These are phyloP conservation scores for Scaeva pyrastri DNA, from an alignment of 2,888 invertebrate species.

Conservation along the genomic window DNA sequence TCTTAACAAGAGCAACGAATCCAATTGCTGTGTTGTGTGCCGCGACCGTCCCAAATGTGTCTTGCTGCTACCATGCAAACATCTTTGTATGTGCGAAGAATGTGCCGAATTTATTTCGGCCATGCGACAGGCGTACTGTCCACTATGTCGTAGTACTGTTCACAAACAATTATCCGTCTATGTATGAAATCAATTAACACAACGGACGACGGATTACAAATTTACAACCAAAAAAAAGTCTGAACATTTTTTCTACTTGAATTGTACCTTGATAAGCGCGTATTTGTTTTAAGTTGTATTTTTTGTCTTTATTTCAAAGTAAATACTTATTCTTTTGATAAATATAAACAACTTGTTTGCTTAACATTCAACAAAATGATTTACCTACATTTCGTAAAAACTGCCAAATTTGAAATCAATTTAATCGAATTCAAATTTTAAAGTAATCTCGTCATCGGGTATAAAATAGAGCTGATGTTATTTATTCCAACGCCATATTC, in stretches of 20 bases:
- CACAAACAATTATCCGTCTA: slow-evolving; percentile 66
- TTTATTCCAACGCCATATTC: no score
- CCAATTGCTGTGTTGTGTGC: slow-evolving; percentile 77
- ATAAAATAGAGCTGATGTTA: no score
- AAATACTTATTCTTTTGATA: slow-evolving; percentile 34
- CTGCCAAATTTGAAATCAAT: no score
- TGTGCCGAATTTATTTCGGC: slow-evolving; percentile 74
- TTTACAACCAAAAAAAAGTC: slow-evolving; percentile 54
- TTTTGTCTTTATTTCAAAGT: not conserved
- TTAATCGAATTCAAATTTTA: no score
- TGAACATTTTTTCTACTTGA: slow-evolving; percentile 39
- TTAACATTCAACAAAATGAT: no score
- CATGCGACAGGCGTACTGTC: slow-evolving; percentile 72
- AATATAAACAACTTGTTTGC: no score
- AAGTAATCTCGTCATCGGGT: no score
- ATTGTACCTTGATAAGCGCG: slow-evolving; percentile 11
- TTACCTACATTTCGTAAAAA: no score
- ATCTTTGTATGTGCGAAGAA: slow-evolving; percentile 78
- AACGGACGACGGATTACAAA: not conserved
- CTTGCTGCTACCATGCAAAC: slow-evolving; percentile 77
- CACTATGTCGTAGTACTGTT: slow-evolving; percentile 76
- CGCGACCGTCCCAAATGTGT: slow-evolving; percentile 78
- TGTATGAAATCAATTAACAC: slow-evolving; percentile 27
- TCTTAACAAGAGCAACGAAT: slow-evolving; percentile 59
- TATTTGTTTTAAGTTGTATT: slow-evolving; percentile 6